phyloP scores from a whole-genome alignment of 2,797 vertebrate species.

The Enteromius viviparus region DNA sequence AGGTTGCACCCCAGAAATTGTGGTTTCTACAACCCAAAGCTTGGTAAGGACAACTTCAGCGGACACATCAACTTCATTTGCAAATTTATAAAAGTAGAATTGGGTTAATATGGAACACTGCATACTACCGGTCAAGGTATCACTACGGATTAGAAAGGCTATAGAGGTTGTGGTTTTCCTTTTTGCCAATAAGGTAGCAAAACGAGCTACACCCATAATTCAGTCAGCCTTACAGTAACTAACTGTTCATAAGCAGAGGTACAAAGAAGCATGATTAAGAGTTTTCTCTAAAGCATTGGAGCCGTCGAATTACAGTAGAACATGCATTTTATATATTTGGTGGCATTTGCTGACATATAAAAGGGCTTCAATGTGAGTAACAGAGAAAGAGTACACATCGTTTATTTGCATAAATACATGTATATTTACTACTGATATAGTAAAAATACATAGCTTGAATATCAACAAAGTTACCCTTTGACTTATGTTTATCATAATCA shows the following conservation, averaged over 20 bases:
- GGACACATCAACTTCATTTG: neutral
- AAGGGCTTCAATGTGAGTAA: neutral
- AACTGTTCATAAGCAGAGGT: neutral
- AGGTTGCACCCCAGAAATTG: slow-evolving; percentile 79
- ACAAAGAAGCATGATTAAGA: neutral
- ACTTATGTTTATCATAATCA: neutral
- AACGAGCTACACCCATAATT: neutral
- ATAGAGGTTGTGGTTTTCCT: neutral
- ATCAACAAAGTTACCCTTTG: neutral
- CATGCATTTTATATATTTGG: neutral
- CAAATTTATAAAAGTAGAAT: neutral
- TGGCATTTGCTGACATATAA: neutral
- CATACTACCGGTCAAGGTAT: neutral
- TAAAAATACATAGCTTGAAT: neutral
- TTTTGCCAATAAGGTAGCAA: neutral
- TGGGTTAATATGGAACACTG: neutral
- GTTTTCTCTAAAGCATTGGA: neutral
- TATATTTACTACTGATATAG: neutral
- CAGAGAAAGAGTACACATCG: neutral
- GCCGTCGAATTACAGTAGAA: neutral
- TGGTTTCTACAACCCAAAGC: slow-evolving; percentile 88
- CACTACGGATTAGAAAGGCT: neutral
- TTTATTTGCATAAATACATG: neutral
- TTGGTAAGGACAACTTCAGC: slow-evolving; percentile 76
- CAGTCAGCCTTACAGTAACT: neutral